Evolutionary conservation across 2,888 invertebrate species (phyloP).

Genomic region (Metacarcinus magister): DNA sequence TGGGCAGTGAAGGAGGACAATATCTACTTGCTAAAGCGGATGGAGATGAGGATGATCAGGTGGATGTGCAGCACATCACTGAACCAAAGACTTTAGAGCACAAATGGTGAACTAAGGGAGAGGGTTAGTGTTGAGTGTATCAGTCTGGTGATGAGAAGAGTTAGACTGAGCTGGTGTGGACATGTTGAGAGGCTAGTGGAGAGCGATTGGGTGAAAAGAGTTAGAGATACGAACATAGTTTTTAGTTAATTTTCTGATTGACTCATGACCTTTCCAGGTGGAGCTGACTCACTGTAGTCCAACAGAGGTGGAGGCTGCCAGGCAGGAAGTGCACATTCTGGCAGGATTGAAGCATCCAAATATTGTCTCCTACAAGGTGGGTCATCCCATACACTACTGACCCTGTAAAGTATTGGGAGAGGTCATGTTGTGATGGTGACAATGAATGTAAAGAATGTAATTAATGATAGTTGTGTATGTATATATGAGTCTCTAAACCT

Average conservation of each 20-base stretch:
- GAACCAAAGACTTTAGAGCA: too few relatives aligned
- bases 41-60: too few relatives aligned
- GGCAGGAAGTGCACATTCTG: conserved; percentile 73
- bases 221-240: too few relatives aligned
- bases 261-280: conserved; percentile 57
- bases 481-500: neutral
- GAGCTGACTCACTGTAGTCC: conserved; percentile 47
- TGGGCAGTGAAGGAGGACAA: too few relatives aligned
- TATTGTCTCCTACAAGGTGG: conserved; percentile 80
- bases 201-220: too few relatives aligned
- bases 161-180: too few relatives aligned
- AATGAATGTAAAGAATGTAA: neutral
- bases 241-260: neutral
- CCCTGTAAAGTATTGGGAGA: neutral
- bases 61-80: too few relatives aligned
- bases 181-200: too few relatives aligned
- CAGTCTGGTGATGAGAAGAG: too few relatives aligned
- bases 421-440: neutral
- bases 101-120: too few relatives aligned
- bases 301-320: conserved; percentile 67
- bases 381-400: neutral
- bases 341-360: conserved; percentile 75
- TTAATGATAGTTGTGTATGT: neutral
- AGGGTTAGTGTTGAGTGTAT: too few relatives aligned
- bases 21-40: too few relatives aligned